Evolutionary conservation across 1,140 invertebrate genomes (phyloP).

Genomic region (Subanguina moxae): DNA sequence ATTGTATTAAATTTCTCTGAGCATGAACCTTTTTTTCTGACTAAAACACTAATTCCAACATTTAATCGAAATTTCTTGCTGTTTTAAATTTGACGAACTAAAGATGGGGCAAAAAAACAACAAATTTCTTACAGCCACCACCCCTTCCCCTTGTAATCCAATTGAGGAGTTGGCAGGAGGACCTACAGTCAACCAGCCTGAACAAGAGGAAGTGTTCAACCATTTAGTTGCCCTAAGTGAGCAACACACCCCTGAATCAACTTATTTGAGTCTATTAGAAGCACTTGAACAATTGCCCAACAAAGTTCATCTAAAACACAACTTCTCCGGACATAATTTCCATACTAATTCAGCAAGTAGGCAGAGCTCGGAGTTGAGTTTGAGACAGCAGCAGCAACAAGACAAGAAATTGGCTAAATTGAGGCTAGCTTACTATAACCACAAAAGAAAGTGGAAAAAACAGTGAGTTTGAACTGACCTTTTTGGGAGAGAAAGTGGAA

Average conservation of each 20-base stretch:
- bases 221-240: too few relatives aligned
- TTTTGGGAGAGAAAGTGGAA: neutral
- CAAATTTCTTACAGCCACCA: too few relatives aligned
- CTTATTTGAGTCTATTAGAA: neutral
- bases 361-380: neutral
- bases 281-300: constrained; percentile 5
- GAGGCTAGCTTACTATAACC: neutral
- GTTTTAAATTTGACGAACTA: too few relatives aligned
- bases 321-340: neutral
- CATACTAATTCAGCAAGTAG: neutral
- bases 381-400: neutral
- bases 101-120: too few relatives aligned
- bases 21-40: too few relatives aligned
- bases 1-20: too few relatives aligned
- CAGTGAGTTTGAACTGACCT: neutral
- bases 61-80: too few relatives aligned
- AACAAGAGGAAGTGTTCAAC: too few relatives aligned
- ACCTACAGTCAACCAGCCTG: too few relatives aligned
- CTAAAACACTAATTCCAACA: too few relatives aligned
- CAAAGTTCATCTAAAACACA: neutral
- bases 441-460: neutral
- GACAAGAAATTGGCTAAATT: constrained; percentile 1
- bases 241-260: neutral
- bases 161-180: too few relatives aligned
- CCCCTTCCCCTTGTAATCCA: too few relatives aligned